phyloP scores from a whole-genome alignment of 2,888 invertebrate species.

The Exephanes ischioxanthus region DNA sequence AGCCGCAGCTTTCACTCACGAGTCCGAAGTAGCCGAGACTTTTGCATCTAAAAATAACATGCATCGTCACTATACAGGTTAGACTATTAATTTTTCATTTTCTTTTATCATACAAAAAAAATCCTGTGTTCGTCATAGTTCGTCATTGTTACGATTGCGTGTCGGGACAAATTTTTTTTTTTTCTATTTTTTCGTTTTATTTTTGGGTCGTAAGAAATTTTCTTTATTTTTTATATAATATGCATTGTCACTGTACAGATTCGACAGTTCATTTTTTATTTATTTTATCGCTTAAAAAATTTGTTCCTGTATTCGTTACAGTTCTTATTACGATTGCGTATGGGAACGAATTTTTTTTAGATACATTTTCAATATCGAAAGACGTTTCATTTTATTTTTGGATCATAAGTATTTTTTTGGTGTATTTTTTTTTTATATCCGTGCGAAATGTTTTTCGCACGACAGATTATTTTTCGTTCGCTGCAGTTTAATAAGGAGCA shows the following conservation, averaged over 20 bases:
- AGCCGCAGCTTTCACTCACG: neutral
- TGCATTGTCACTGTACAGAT: neutral
- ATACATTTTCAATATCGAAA: neutral
- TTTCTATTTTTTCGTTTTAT: no score
- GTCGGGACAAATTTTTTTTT: neutral
- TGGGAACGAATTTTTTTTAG: no score
- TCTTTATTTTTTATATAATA: neutral
- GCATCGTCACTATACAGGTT: neutral
- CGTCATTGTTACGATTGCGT: no score
- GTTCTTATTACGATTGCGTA: no score
- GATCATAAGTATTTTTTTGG: no score
- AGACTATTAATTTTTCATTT: neutral
- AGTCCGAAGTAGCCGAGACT: neutral
- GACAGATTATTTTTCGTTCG: no score
- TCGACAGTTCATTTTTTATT: neutral
- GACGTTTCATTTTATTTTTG: neutral
- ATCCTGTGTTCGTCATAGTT: no score
- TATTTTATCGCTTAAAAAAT: neutral
- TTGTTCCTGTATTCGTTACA: no score
- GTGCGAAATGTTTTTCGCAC: no score
- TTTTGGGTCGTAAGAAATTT: neutral
- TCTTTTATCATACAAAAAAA: neutral
- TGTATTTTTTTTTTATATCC: no score
- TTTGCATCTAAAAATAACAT: constrained; percentile 27
- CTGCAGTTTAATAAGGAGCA: neutral